Percentiles rank a stretch among this genome's conserved stretches.
These are phyloP conservation scores for Esox masquinongy DNA, from an alignment of 2,797 vertebrate genomes.

Conservation along the genomic window DNA sequence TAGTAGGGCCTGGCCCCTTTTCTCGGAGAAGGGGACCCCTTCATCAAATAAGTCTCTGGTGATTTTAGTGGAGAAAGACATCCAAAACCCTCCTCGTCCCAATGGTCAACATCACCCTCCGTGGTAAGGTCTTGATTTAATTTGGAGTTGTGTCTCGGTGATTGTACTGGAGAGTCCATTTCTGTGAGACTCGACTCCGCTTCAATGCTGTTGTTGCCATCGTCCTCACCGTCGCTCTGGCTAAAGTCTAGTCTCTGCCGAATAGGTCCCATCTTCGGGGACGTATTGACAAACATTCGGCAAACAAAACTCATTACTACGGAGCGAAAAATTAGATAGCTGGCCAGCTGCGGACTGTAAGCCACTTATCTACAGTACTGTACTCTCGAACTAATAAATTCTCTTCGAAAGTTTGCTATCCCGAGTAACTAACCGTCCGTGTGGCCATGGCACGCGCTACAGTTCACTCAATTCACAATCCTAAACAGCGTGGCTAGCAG, in stretches of 20 bases:
- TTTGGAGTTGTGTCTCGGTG: constrained; percentile 46
- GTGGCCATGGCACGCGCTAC: not conserved
- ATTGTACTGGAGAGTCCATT: constrained; percentile 78
- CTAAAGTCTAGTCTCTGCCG: constrained; percentile 80
- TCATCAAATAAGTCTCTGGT: constrained; percentile 54
- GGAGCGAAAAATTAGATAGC: not conserved
- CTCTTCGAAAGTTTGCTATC: not conserved
- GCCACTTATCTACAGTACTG: not conserved
- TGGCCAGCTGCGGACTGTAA: too few relatives aligned
- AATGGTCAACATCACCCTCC: constrained; percentile 66
- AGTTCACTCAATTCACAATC: not conserved
- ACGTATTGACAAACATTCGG: constrained; percentile 36
- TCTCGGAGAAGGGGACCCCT: constrained; percentile 70
- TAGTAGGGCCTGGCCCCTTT: constrained; percentile 58
- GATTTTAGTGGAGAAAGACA: constrained; percentile 80
- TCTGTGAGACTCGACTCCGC: constrained; percentile 86
- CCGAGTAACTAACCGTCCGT: not conserved
- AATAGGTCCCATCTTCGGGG: constrained; percentile 64
- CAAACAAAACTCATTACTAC: constrained; percentile 46
- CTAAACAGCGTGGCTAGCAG: not conserved
- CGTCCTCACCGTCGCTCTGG: constrained; percentile 77
- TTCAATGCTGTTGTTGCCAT: constrained; percentile 82
- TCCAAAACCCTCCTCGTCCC: constrained; percentile 82
- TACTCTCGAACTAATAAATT: not conserved
- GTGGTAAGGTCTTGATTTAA: constrained; percentile 40